Evolutionary conservation across 2,113 vertebrate genomes (phyloP), one percentile per base, ranked within the genome.

Genomic region (Heterochromis multidens): DNA sequence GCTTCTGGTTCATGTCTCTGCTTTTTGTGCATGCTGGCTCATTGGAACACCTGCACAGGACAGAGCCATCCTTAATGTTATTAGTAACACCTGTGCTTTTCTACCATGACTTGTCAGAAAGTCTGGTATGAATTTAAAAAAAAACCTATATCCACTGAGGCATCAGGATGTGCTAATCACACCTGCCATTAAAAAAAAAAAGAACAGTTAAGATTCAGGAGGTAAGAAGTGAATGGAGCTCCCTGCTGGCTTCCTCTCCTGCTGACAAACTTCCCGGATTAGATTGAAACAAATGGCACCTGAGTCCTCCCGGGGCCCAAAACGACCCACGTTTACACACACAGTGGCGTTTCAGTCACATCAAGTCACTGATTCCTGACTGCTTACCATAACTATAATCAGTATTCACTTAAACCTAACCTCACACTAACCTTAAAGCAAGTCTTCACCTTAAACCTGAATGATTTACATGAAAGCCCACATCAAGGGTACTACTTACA

Each of bases 201-300:
- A 84, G 67, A 82, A 57, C 61, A 89, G 56, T 63, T 60, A 37
- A 91, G 72, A 88, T 89, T 87, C 84, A 86, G 76, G 83, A 87
- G 83, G 86, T 54, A 84, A 58, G 72, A 85, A 31, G 40, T 67
- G 80, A 88, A 79, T 21, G 2, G 62, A 56, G 77, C 81, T 82
- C 84, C 87, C 88, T 83, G 88, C 85, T 86, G 90, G 31, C 85
- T 88, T 92, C 77, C 85, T 88, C 86, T 89, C 89, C 89, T 88
- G 85, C 91, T 91, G 90, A 88, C 86, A 81, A 84, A 92, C 92
- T 88, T 94, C 91, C 92, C 43, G 87, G 91, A 93, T 94, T 91
- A 92, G 61, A 88, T 62, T 81, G 31, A 88, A 89, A 88, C 63
- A 49, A 89, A 83, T 37, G n/a, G 62, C 93, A 87, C 89, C 87